These are phyloP conservation scores for Henricia sp. DNA, from an alignment of 53 echinoderm and acorn worm species.

Conservation along the genomic window DNA sequence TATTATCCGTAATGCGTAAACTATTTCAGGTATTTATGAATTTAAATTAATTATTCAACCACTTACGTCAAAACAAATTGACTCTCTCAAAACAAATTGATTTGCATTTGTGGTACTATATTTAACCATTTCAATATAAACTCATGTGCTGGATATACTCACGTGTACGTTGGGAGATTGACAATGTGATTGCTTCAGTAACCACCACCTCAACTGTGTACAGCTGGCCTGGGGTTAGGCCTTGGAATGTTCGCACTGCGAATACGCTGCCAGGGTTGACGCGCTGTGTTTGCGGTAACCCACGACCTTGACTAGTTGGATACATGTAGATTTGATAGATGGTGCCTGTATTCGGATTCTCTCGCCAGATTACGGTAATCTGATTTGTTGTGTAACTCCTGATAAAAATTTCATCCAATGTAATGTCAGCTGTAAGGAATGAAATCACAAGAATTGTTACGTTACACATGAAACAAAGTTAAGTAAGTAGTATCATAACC, in stretches of 20 bases:
- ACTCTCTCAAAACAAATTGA: too few relatives aligned
- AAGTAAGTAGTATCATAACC: too few relatives aligned
- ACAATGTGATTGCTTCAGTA: not conserved
- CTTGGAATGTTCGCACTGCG: not conserved
- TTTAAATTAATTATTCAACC: too few relatives aligned
- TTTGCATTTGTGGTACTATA: too few relatives aligned
- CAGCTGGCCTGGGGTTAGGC: slow-evolving; percentile 41
- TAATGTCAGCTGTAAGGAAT: slow-evolving; percentile 18
- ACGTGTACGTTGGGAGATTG: slow-evolving; percentile 60
- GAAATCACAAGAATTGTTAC: too few relatives aligned
- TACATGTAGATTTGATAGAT: slow-evolving; percentile 44
- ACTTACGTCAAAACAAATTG: too few relatives aligned
- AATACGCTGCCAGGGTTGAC: not conserved
- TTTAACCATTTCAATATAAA: too few relatives aligned
- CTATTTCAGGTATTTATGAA: too few relatives aligned
- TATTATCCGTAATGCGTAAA: too few relatives aligned
- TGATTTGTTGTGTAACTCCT: slow-evolving; percentile 35
- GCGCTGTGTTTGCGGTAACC: not conserved
- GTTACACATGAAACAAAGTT: too few relatives aligned
- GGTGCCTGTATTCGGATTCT: not conserved
- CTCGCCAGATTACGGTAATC: slow-evolving; percentile 34
- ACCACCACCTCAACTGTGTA: slow-evolving; percentile 60
- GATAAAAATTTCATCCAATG: slow-evolving; percentile 39
- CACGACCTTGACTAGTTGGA: not conserved
- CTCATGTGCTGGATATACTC: too few relatives aligned